phyloP scores from a whole-genome alignment of 2,888 invertebrate species.

The Pyrochroa serraticornis region DNA sequence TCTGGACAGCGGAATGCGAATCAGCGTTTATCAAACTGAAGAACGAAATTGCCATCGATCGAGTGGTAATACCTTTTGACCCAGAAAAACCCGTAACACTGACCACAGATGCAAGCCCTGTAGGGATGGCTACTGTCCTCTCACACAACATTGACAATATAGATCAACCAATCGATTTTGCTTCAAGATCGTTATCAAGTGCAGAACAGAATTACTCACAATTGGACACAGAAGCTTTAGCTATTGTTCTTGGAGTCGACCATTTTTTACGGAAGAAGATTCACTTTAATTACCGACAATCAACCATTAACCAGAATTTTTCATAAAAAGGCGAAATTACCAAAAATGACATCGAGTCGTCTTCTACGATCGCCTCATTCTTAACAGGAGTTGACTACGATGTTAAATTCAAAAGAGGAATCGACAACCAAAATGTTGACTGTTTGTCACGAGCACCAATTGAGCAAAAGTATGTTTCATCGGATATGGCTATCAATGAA shows the following conservation, averaged over 20 bases:
- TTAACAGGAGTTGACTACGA: constrained; percentile 24
- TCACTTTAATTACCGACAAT: constrained; percentile 33
- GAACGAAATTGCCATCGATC: too few relatives aligned
- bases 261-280: constrained; percentile 48
- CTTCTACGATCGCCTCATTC: constrained; percentile 25
- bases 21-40: neutral
- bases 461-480: too few relatives aligned
- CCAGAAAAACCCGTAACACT: too few relatives aligned
- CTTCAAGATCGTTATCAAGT: constrained; percentile 2
- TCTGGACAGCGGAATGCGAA: constrained; percentile 23
- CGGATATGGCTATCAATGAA: too few relatives aligned
- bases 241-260: constrained; percentile 47
- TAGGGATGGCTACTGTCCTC: too few relatives aligned
- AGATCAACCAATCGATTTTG: neutral
- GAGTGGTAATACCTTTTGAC: too few relatives aligned
- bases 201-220: constrained; percentile 5
- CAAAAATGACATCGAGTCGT: neutral
- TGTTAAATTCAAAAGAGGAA: constrained; percentile 14
- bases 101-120: too few relatives aligned
- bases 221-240: constrained; percentile 8
- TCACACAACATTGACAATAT: neutral
- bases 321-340: neutral
- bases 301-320: constrained; percentile 18
- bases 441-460: constrained; percentile 18
- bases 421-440: constrained; percentile 18